phyloP scores from a whole-genome alignment of 2,113 vertebrate species.

The Damaliscus lunatus region DNA sequence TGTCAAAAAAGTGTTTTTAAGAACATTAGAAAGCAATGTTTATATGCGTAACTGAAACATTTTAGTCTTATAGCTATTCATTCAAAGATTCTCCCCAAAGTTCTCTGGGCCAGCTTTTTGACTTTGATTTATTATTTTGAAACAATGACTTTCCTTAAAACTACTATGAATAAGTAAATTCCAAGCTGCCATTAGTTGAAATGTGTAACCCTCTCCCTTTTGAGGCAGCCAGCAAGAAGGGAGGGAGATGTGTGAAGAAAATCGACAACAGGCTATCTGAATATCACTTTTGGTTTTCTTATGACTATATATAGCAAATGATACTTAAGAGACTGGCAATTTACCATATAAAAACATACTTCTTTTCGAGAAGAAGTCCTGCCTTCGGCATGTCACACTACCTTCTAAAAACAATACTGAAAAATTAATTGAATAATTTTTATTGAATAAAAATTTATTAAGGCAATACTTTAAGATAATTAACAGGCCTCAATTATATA shows the following conservation, averaged over 20 bases:
- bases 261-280: neutral
- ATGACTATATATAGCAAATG: neutral
- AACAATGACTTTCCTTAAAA: neutral
- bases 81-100: neutral
- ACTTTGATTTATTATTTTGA: neutral
- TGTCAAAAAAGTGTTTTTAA: neutral
- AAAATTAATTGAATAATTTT: slow-evolving; percentile 4
- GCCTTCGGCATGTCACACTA: neutral
- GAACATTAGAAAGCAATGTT: neutral
- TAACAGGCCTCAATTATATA: neutral
- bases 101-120: neutral
- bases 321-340: neutral
- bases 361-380: neutral
- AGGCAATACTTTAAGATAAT: neutral
- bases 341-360: neutral
- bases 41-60: neutral
- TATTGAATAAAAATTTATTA: neutral
- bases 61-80: neutral
- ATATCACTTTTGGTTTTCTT: neutral
- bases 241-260: neutral
- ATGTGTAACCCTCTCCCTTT: neutral
- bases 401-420: slow-evolving; percentile 3
- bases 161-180: neutral
- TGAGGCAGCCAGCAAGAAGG: neutral
- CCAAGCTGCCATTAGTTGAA: neutral